phyloP scores from a whole-genome alignment of 2,888 invertebrate genomes.

The Brenthis ino region DNA sequence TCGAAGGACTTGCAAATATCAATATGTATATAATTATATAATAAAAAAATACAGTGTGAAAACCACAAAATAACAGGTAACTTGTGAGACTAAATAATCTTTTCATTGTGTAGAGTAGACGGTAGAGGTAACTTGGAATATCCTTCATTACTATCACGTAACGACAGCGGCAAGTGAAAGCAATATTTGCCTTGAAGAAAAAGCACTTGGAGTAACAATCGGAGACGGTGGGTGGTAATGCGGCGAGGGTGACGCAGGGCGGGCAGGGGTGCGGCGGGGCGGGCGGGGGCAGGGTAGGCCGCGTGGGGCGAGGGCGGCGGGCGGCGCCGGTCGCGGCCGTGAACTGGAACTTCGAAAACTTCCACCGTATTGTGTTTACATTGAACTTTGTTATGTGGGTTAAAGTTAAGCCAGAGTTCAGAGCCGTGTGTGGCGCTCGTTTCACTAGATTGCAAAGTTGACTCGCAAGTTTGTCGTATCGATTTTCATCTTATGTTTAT shows the following conservation, averaged over 20 bases:
- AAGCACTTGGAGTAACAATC: slow-evolving; percentile 38
- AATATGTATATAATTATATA: not conserved
- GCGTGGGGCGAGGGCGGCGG: slow-evolving; percentile 36
- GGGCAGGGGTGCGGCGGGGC: slow-evolving; percentile 34
- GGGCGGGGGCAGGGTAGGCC: slow-evolving; percentile 23
- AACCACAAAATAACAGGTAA: not conserved
- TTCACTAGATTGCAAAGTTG: slow-evolving; percentile 76
- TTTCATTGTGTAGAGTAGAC: not conserved
- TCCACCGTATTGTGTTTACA: slow-evolving; percentile 82
- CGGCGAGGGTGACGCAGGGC: slow-evolving; percentile 21
- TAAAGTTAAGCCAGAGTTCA: slow-evolving; percentile 82
- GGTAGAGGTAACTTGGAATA: not conserved
- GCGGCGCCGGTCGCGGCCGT: slow-evolving; percentile 68
- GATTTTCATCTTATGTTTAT: slow-evolving; percentile 80
- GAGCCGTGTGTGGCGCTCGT: slow-evolving; percentile 74
- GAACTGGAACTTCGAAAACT: slow-evolving; percentile 80
- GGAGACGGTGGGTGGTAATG: slow-evolving; percentile 38
- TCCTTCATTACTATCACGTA: slow-evolving; percentile 25
- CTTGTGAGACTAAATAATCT: not conserved
- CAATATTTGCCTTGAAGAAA: slow-evolving; percentile 26
- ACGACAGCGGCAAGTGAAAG: slow-evolving; percentile 22
- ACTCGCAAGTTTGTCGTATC: slow-evolving; percentile 75
- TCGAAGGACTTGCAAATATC: not conserved
- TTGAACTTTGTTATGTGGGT: slow-evolving; percentile 83
- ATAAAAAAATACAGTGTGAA: not conserved